These are phyloP conservation scores for Chirona hameri DNA, from an alignment of 2,888 invertebrate genomes.

Conservation along the genomic window DNA sequence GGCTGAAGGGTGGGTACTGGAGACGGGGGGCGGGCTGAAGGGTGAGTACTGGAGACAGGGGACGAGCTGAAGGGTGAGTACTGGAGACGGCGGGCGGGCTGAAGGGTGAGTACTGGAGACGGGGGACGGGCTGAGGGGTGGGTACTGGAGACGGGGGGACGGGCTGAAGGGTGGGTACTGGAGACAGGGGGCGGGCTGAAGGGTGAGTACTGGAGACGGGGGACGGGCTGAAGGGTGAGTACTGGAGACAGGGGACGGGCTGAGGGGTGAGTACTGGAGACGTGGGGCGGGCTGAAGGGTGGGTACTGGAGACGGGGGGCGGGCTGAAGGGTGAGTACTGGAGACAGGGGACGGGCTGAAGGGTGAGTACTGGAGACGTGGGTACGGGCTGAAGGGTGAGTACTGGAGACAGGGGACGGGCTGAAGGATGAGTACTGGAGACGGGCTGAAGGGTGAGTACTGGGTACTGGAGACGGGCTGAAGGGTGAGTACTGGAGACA, in stretches of 20 bases:
- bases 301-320: conserved; percentile 23
- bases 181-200: too few species aligned
- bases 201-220: too few species aligned
- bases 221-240: conserved; percentile 77
- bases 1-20: too few species aligned
- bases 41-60: conserved; percentile 48
- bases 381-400: too few species aligned
- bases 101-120: conserved; percentile 57
- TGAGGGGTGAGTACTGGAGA: too few species aligned
- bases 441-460: too few species aligned
- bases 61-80: too few species aligned
- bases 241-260: too few species aligned
- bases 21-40: conserved; percentile 90
- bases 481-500: conserved; percentile 56
- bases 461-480: conserved; percentile 62
- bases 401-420: conserved; percentile 93
- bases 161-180: conserved; percentile 68
- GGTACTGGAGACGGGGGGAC: too few species aligned
- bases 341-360: conserved; percentile 93
- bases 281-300: conserved; percentile 87
- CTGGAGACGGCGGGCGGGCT: conserved; percentile 93
- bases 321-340: too few species aligned
- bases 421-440: conserved; percentile 61
- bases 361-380: conserved; percentile 49
- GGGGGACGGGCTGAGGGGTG: too few species aligned